Evolutionary conservation across 2,888 invertebrate species (phyloP).

Genomic region (Dicranocentrus wangi): DNA sequence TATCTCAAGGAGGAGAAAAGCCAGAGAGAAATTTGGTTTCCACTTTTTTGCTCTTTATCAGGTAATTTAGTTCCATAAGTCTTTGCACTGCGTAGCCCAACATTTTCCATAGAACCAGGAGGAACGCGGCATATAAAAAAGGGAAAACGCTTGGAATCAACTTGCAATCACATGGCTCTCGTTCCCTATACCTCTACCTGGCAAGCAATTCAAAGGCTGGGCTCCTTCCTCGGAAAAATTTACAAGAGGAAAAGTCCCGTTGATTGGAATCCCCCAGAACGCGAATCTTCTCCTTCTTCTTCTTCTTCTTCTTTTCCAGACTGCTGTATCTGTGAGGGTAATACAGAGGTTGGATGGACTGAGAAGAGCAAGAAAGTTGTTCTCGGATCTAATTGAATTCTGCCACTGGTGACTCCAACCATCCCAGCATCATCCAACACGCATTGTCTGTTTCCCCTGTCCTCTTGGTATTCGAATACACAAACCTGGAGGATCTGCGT

Average conservation of each 20-base stretch:
- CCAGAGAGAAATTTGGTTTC: neutral
- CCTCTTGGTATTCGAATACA: neutral
- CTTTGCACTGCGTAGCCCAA: neutral
- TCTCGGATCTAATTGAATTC: constrained; percentile 39
- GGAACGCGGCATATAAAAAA: neutral
- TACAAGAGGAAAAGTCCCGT: constrained; percentile 16
- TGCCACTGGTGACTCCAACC: constrained; percentile 8
- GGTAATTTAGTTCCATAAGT: constrained; percentile 4
- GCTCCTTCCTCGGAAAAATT: neutral
- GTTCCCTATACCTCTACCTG: neutral
- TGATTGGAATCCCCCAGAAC: too few species aligned
- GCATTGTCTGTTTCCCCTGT: too few species aligned
- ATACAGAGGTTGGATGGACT: neutral
- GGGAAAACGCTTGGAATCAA: constrained; percentile 2
- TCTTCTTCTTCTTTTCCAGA: neutral
- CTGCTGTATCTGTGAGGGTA: neutral
- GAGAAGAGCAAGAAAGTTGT: constrained; percentile 15
- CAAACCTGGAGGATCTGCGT: too few species aligned
- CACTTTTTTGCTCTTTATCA: neutral
- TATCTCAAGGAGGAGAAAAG: neutral
- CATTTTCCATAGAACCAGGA: neutral
- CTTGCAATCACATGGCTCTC: constrained; percentile 2
- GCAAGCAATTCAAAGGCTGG: neutral
- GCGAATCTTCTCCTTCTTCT: neutral
- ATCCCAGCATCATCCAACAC: neutral